Conservation (phyloP, 2,888 invertebrate genomes). For the Eremobia ochroleuca region DNA sequence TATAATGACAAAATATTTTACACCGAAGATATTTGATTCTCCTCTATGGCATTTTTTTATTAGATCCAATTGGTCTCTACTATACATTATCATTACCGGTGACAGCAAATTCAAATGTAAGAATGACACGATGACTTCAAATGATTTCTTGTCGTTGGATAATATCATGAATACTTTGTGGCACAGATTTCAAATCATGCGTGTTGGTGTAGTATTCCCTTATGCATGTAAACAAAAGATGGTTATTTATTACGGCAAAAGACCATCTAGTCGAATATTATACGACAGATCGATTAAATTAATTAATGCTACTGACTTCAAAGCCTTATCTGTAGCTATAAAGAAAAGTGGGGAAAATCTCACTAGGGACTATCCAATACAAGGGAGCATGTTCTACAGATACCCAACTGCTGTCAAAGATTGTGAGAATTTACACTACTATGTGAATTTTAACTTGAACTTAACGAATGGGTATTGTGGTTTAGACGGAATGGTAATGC, state of each 20-base stretch:
- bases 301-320: conserved; percentile 52
- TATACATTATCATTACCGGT: conserved; percentile 72
- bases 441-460: conserved; percentile 62
- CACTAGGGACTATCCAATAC: conserved; percentile 73
- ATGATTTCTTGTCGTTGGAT: conserved; percentile 62
- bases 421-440: conserved; percentile 71
- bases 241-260: conserved; percentile 71
- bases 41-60: conserved; percentile 29
- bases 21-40: conserved; percentile 49
- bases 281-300: conserved; percentile 75
- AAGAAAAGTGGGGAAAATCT: conserved; percentile 57
- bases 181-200: conserved; percentile 69
- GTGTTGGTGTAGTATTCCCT: conserved; percentile 73
- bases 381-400: conserved; percentile 75
- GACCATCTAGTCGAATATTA: conserved; percentile 48
- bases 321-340: conserved; percentile 49
- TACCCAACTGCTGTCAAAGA: conserved; percentile 76
- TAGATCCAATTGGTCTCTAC: conserved; percentile 67
- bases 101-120: conserved; percentile 66
- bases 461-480: conserved; percentile 74
- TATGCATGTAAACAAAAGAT: conserved; percentile 71
- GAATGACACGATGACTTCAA: conserved; percentile 63
- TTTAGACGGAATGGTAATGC: conserved; percentile 77
- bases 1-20: conserved; percentile 61
- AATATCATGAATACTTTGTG: conserved; percentile 74